A percentile compares a stretch with the other conserved stretches of the same genome.
Evolutionary conservation across 2,113 vertebrate genomes (phyloP).

Genomic region (Antigone vipio): DNA sequence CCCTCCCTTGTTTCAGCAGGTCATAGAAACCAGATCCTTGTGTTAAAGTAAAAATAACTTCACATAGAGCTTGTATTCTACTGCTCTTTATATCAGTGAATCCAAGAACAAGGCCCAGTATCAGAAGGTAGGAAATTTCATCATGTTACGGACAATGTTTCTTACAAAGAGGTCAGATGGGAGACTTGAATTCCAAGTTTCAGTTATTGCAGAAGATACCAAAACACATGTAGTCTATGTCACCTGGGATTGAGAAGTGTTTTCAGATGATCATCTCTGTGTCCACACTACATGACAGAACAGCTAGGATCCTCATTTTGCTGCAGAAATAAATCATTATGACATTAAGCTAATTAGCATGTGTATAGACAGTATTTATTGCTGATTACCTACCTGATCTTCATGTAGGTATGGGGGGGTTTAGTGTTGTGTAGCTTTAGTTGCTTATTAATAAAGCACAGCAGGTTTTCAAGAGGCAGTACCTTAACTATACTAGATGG

Average conservation of each 20-base stretch:
- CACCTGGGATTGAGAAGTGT: not conserved
- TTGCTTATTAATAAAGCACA: not conserved
- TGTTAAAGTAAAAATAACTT: not conserved
- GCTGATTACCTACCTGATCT: not conserved
- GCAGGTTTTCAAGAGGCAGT: not conserved
- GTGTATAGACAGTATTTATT: not conserved
- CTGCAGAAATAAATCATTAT: slow-evolving; percentile 55
- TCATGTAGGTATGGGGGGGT: not conserved
- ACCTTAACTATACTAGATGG: not conserved
- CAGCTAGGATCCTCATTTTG: slow-evolving; percentile 74
- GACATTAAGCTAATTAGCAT: not conserved
- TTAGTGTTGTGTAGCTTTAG: not conserved
- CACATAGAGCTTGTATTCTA: not conserved
- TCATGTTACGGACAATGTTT: not conserved
- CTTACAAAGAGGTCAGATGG: not conserved
- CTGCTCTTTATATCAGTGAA: not conserved
- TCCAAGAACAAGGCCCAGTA: not conserved
- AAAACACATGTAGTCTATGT: not conserved
- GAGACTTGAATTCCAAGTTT: not conserved
- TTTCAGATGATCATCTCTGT: not conserved
- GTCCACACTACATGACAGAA: slow-evolving; percentile 74
- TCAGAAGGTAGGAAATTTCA: not conserved
- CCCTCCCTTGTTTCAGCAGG: slow-evolving; percentile 23
- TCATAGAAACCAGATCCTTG: not conserved
- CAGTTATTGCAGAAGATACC: not conserved